These are phyloP conservation scores for Rhincodon typus DNA, from an alignment of 2,797 vertebrate species.

Conservation along the genomic window DNA sequence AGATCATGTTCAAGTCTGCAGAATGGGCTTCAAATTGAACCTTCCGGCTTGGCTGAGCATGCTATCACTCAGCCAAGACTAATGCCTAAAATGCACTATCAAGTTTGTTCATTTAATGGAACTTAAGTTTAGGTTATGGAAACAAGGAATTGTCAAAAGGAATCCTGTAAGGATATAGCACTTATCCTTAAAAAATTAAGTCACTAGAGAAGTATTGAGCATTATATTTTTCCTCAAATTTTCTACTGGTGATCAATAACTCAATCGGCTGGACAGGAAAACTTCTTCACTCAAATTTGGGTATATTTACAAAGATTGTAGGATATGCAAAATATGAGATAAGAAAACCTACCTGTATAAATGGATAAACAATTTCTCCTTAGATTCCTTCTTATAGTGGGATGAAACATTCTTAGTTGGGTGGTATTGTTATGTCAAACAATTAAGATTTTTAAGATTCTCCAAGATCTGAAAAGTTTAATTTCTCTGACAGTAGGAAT, in stretches of 20 bases:
- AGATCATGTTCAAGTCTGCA: not conserved
- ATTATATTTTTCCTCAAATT: not conserved
- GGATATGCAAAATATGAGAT: not conserved
- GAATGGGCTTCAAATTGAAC: not conserved
- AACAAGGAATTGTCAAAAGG: not conserved
- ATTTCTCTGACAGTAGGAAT: not conserved
- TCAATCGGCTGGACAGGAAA: not conserved
- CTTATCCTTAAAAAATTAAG: not conserved
- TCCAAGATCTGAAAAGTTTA: not conserved
- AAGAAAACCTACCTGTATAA: not conserved
- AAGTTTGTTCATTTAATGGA: not conserved
- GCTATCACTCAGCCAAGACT: not conserved
- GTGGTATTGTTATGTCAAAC: not conserved
- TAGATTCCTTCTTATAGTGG: not conserved
- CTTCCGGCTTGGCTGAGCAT: too few relatives aligned
- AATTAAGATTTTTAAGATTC: not conserved
- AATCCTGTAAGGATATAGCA: too few relatives aligned
- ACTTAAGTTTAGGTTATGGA: not conserved
- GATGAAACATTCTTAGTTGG: not conserved
- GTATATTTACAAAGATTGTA: not conserved
- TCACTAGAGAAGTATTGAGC: not conserved
- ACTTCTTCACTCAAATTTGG: not conserved
- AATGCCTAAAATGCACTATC: not conserved
- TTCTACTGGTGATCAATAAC: not conserved
- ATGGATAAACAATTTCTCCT: not conserved